A percentile compares a stretch with the other conserved stretches of the same genome.
Conservation (phyloP, 2,113 vertebrate species). For the Xenus cinereus region DNA sequence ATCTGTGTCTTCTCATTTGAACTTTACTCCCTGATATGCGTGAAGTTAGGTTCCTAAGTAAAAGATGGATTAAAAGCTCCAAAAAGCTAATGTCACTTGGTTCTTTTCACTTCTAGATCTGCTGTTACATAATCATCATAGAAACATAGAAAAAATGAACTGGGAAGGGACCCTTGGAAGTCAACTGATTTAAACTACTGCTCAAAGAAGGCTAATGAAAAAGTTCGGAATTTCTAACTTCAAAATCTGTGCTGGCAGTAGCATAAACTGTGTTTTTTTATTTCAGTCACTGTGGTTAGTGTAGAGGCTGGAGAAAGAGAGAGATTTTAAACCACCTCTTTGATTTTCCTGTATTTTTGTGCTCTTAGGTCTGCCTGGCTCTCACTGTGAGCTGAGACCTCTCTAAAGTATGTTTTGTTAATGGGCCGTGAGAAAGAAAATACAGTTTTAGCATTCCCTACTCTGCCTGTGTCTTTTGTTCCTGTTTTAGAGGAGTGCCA, state of each 20-base stretch:
- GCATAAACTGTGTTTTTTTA: neutral
- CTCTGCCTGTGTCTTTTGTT: neutral
- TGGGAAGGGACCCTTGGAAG: neutral
- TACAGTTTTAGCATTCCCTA: slow-evolving; percentile 17
- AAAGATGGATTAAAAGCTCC: neutral
- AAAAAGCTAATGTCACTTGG: neutral
- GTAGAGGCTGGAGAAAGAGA: neutral
- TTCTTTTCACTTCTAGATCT: neutral
- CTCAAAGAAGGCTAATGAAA: neutral
- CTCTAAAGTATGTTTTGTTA: slow-evolving; percentile 29
- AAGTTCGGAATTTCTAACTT: neutral
- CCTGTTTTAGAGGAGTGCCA: neutral
- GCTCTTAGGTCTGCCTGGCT: neutral
- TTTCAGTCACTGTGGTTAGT: neutral
- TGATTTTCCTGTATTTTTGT: neutral
- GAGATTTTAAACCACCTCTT: neutral
- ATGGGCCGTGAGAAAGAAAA: slow-evolving; percentile 18
- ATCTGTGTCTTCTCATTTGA: neutral
- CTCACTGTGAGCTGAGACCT: slow-evolving; percentile 1
- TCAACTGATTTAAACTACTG: neutral
- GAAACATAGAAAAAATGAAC: neutral
- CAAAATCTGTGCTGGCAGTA: neutral
- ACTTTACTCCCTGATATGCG: neutral
- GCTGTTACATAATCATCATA: neutral
- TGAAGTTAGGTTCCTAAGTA: neutral